Conservation (phyloP, 2,888 invertebrate species). For the Eilema griseolum region DNA sequence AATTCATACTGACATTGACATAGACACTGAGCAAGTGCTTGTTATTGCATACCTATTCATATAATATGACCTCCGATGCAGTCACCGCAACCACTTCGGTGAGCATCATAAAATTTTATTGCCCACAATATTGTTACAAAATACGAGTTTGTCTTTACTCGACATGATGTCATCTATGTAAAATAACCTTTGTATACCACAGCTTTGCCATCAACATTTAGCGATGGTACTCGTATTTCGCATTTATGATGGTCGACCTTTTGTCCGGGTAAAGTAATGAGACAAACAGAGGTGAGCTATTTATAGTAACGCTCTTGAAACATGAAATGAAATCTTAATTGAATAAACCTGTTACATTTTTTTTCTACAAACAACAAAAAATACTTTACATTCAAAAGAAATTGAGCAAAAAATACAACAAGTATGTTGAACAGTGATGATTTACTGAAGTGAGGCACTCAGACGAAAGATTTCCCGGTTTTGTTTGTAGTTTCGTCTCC, state of each 20-base stretch:
- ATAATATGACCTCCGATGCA: conserved; percentile 61
- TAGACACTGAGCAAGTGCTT: conserved; percentile 34
- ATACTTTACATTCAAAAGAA: conserved; percentile 16
- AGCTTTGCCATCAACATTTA: conserved; percentile 50
- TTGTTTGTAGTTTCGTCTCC: conserved; percentile 76
- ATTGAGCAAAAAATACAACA: conserved; percentile 33
- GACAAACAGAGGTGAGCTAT: conserved; percentile 16
- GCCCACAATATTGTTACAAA: conserved; percentile 53
- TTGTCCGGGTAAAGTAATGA: conserved; percentile 34
- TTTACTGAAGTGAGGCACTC: conserved; percentile 66
- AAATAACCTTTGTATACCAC: conserved; percentile 48
- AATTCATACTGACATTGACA: conserved; percentile 40
- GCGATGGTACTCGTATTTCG: conserved; percentile 41
- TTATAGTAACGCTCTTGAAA: conserved; percentile 19
- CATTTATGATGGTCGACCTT: conserved; percentile 25
- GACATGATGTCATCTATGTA: conserved; percentile 64
- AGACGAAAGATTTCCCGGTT: conserved; percentile 76
- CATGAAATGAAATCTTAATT: conserved; percentile 6
- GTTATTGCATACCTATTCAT: conserved; percentile 52
- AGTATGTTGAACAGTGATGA: conserved; percentile 44
- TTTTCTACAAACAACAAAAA: not conserved
- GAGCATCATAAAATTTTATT: conserved; percentile 68
- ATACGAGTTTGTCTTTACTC: conserved; percentile 55
- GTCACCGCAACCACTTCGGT: conserved; percentile 49
- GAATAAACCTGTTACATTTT: not conserved